Evolutionary conservation across 2,888 invertebrate species (phyloP), one percentile per base, ranked within the genome.

Genomic region (Trilocha varians): DNA sequence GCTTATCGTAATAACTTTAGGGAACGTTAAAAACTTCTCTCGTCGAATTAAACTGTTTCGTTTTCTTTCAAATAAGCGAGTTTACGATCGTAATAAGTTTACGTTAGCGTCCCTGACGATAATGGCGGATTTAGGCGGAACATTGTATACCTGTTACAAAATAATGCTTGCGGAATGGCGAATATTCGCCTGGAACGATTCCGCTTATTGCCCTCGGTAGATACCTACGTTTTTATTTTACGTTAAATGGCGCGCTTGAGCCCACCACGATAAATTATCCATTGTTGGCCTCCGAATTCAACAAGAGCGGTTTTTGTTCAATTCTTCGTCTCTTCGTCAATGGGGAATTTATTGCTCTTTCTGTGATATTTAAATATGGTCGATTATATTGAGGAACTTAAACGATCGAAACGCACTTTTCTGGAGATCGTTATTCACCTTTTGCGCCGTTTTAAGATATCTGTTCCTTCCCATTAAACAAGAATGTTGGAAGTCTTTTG

Each of bases 241-340:
- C 59, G 61, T 59, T 67, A 67, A 65, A 53, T 55, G 57, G 58
- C 53, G 52, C 55, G 63, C 65, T 66, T 70, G 65, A 65, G 64
- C 65, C 68, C 66, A 67, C 75, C 73, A 70, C 80, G 70, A 85
- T 84, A 82, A 83, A 83, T 83, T 82, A 78, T 75, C 83, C 70
- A 82, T 82, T 84, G 80, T 82, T 73, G 68, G 64, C 62, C 61
- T 54, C 57, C 69, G 72, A 77, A 77, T 82, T 75, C 76, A 76
- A 77, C 76, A 76, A 72, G 76, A 75, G 65, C 69, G 74, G 78
- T 79, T 85, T 84, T 82, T 83, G 83, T 85, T 82, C 83, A 77
- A 79, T 82, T 82, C 83, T 79, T 79, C 75, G 77, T 70, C 73
- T 78, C 70, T 70, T 78, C 76, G 76, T 83, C 80, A 82, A 82